phyloP scores from a whole-genome alignment of 2,113 vertebrate species.

The Otolemur garnettii region DNA sequence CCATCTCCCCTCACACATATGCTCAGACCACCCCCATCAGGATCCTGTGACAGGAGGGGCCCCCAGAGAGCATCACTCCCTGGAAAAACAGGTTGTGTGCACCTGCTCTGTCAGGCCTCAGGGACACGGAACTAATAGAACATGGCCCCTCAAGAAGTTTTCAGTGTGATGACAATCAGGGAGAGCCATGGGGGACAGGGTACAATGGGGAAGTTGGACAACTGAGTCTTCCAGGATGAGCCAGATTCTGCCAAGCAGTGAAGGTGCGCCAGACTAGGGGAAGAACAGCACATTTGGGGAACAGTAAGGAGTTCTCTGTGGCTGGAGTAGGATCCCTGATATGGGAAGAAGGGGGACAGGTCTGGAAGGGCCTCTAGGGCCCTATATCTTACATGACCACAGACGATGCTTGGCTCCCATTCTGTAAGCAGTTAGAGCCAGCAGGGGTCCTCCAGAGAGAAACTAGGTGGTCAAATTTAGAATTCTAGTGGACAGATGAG shows the following conservation, averaged over 20 bases:
- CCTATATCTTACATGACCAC: background rate
- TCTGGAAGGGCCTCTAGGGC: background rate
- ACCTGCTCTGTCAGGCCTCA: background rate
- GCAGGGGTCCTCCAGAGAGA: background rate
- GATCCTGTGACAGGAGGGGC: background rate
- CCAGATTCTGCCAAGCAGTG: background rate
- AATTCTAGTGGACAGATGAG: background rate
- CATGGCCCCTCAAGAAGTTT: background rate
- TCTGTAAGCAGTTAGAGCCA: background rate
- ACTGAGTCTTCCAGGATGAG: background rate
- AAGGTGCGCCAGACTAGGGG: background rate
- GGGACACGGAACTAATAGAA: background rate
- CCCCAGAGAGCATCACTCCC: background rate
- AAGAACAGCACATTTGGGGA: background rate
- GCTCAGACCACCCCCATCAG: no score
- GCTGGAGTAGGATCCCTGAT: background rate
- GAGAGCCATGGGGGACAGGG: no score
- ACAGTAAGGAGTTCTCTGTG: background rate
- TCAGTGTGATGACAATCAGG: background rate
- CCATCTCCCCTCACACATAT: no score
- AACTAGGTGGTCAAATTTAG: background rate
- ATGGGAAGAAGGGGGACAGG: background rate
- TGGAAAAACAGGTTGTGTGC: background rate
- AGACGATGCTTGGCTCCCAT: background rate
- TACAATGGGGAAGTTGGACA: background rate